A percentile compares a stretch with the other conserved stretches of the same genome.
Conservation (phyloP, 2,888 invertebrate genomes). For the Eupithecia subumbrata region DNA sequence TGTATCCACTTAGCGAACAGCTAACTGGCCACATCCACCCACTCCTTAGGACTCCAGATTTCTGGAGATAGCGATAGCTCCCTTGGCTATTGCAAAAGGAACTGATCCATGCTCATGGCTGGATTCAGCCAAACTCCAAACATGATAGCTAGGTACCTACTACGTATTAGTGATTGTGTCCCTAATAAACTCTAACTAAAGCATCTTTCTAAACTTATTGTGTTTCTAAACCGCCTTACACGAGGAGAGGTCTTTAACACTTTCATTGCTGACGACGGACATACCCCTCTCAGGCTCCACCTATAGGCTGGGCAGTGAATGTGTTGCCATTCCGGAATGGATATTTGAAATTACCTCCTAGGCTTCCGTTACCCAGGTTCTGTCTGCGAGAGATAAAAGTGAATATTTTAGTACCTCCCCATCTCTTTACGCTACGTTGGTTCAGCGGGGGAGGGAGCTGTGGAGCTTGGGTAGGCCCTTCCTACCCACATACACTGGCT, state of each 20-base stretch:
- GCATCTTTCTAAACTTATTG: too few species aligned
- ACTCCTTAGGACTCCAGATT: constrained; percentile 13
- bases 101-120: not conserved
- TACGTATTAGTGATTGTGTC: too few species aligned
- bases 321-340: too few species aligned
- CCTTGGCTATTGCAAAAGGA: not conserved
- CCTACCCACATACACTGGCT: too few species aligned
- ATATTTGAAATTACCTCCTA: not conserved
- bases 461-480: not conserved
- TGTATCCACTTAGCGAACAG: constrained; percentile 17
- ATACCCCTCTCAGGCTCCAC: too few species aligned
- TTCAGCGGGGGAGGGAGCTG: not conserved
- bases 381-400: not conserved
- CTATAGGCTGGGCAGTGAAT: too few species aligned
- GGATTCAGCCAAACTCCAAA: not conserved
- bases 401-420: not conserved
- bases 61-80: not conserved
- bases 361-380: not conserved
- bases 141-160: not conserved
- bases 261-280: not conserved
- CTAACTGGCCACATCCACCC: constrained; percentile 31
- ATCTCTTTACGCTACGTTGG: too few species aligned
- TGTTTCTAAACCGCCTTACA: not conserved
- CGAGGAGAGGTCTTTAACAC: not conserved
- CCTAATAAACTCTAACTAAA: too few species aligned